phyloP scores from a whole-genome alignment of 2,888 invertebrate species.

The Phorcus lineatus region DNA sequence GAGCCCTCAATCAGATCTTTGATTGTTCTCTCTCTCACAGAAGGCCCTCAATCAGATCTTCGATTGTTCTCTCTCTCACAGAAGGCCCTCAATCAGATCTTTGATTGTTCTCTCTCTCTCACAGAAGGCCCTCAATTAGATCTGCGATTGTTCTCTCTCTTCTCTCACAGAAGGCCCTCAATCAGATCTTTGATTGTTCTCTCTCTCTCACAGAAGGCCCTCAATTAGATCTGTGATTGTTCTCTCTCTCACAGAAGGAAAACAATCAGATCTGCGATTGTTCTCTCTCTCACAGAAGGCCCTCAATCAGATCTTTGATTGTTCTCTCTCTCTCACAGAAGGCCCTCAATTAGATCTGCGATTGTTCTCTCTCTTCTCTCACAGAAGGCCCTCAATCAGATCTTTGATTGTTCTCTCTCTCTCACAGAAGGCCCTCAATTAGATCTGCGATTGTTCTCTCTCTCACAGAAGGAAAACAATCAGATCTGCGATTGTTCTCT shows the following conservation, averaged over 20 bases:
- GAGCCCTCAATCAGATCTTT: background rate
- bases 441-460: background rate
- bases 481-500: background rate
- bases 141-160: background rate
- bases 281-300: background rate
- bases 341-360: background rate
- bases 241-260: no score
- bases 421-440: background rate
- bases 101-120: background rate
- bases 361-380: background rate
- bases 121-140: background rate
- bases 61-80: background rate
- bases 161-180: background rate
- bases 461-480: background rate
- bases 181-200: background rate
- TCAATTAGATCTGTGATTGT: background rate
- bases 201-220: background rate
- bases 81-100: background rate
- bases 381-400: background rate
- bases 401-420: background rate
- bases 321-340: background rate
- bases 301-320: background rate
- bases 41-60: background rate
- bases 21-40: background rate
- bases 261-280: background rate